Evolutionary conservation across 2,797 vertebrate genomes (phyloP), one percentile per base, ranked within the genome.

Genomic region (Taenioides sp.): DNA sequence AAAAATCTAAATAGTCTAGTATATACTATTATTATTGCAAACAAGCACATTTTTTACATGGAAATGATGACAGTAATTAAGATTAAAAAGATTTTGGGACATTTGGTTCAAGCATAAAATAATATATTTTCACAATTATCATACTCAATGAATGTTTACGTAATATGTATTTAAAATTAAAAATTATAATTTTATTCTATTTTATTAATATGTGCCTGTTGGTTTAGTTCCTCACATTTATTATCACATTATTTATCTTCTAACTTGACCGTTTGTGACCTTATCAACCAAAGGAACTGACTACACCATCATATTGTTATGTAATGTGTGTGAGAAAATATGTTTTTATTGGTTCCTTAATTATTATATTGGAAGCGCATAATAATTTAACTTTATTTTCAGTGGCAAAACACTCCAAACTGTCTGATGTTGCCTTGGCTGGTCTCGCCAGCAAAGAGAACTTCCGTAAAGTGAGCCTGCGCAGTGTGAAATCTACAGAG

Each of bases 361-460:
- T 18, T 31, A 62, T 62, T n/a, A 58, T 58, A 58, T 58, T 43
- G 25, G 37, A 27, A 6, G 4, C 9, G 47, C 12, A 47, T 47
- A n/a, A 25, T 25, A 3, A 40, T 40, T 5, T 40, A 5, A 12
- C 20, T 27, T 54, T 64, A 47, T 54, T 49, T 28, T 20, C 71
- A 95, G 94, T 95, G 94, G 93, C 94, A 4, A 95, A 95, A 78
- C 94, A 95, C 84, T 95, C 94, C 18, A 94, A 92, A 77, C 71
- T 94, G 71, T 92, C 95, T 0, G 95, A 95, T 6, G 92, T 91
- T 28, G 93, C 94, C 9, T 74, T 95, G 83, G 94, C 94, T 0
- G 95, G 94, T 17, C 91, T 95, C 28, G 94, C 95, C 69, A 95
- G 94, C 86, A 95, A 94, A 80, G 95, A 95, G 78, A 95, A 95